Evolutionary conservation across 2,888 invertebrate species (phyloP).

Genomic region (Aspidiotus destructor): DNA sequence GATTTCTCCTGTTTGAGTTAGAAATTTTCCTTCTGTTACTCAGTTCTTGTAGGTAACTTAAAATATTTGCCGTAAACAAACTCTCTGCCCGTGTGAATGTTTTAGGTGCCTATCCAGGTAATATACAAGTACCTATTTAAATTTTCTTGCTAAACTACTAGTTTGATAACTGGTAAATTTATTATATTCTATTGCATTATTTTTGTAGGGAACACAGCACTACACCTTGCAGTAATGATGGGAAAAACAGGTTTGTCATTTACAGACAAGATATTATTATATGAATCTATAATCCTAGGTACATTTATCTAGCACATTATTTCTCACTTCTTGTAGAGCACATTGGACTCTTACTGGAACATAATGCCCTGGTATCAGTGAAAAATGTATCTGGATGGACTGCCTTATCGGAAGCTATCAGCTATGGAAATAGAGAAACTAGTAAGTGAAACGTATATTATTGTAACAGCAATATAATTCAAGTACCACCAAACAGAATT

Average conservation of each 20-base stretch:
- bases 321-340: constrained; percentile 55
- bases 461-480: no score
- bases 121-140: no score
- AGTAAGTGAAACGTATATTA: constrained; percentile 48
- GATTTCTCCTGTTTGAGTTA: no score
- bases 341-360: constrained; percentile 78
- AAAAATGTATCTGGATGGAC: constrained; percentile 96
- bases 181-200: no score
- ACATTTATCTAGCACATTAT: constrained; percentile 9
- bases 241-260: constrained; percentile 68
- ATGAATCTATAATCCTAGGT: neutral
- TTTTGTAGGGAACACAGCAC: constrained; percentile 77
- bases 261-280: constrained; percentile 17
- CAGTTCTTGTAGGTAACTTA: neutral
- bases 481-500: no score
- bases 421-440: constrained; percentile 92
- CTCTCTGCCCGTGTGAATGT: neutral
- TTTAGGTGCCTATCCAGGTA: constrained; percentile 31
- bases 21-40: no score
- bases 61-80: neutral
- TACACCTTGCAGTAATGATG: constrained; percentile 93
- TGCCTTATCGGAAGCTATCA: constrained; percentile 94
- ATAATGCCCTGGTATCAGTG: constrained; percentile 89
- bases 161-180: no score
- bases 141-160: no score